Evolutionary conservation across 2,113 vertebrate species (phyloP).

Genomic region (Coracopsis vasa): DNA sequence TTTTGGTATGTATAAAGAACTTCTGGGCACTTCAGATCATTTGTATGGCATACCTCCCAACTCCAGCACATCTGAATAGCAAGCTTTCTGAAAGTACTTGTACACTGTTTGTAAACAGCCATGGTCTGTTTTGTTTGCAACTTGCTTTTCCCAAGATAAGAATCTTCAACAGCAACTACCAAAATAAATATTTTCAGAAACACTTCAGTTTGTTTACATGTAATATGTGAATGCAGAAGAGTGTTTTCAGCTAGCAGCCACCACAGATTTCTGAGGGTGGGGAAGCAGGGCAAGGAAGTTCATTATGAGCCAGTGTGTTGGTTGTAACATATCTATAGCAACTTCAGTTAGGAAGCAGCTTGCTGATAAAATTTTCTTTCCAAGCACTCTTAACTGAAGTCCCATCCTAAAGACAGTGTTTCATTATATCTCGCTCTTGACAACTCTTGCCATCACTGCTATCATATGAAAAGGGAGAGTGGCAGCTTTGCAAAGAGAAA

Average conservation of each 20-base stretch:
- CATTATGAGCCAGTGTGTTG: neutral
- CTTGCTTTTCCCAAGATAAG: neutral
- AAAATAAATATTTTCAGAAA: constrained; percentile 35
- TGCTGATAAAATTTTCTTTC: neutral
- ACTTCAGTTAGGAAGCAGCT: neutral
- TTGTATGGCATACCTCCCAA: neutral
- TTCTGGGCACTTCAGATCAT: neutral
- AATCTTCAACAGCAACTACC: neutral
- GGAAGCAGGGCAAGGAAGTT: constrained; percentile 7
- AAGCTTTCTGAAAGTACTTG: neutral
- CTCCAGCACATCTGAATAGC: neutral
- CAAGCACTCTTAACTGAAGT: neutral
- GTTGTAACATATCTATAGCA: neutral
- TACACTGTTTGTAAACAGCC: neutral
- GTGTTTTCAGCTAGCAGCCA: neutral
- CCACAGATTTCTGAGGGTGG: constrained; percentile 4
- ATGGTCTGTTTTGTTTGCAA: neutral
- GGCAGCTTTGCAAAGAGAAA: neutral
- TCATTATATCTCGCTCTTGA: neutral
- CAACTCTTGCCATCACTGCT: neutral
- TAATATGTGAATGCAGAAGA: neutral
- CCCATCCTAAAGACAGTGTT: neutral
- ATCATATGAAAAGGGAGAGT: neutral
- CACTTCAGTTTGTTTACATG: constrained; percentile 21
- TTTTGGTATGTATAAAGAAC: neutral